Percentiles rank a stretch among this genome's conserved stretches.
phyloP scores from a whole-genome alignment of 2,888 invertebrate genomes.

The Hylaea fasciaria region DNA sequence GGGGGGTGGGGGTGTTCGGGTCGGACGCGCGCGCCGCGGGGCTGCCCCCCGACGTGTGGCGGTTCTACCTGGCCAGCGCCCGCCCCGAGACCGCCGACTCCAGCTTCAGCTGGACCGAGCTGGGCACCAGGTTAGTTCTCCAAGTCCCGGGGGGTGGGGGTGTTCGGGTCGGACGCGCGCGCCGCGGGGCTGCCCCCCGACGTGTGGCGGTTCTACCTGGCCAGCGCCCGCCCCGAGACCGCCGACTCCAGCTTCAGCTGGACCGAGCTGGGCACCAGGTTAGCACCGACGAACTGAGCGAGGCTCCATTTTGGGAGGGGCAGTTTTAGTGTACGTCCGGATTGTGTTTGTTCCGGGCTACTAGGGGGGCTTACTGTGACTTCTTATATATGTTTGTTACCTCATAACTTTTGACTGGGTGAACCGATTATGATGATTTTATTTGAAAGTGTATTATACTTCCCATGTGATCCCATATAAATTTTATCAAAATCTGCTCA shows the following conservation, averaged over 20 bases:
- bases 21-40: constrained; percentile 94
- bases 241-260: constrained; percentile 98
- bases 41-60: constrained; percentile 97
- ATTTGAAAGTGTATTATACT: too few species aligned
- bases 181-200: constrained; percentile 95
- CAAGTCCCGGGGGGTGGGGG: constrained; percentile 97
- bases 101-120: constrained; percentile 97
- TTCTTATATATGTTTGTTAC: too few species aligned
- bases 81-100: constrained; percentile 98
- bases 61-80: constrained; percentile 97
- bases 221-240: constrained; percentile 96
- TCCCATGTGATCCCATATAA: too few species aligned
- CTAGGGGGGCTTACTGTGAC: too few species aligned
- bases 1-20: constrained; percentile 98
- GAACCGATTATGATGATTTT: too few species aligned
- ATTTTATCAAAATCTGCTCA: too few species aligned
- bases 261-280: constrained; percentile 94
- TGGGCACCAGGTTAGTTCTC: constrained; percentile 91
- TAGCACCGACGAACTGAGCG: too few species aligned
- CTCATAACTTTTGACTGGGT: too few species aligned
- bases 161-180: constrained; percentile 97
- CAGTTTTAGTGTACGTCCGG: too few species aligned
- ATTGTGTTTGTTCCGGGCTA: too few species aligned
- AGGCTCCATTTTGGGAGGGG: too few species aligned
- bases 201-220: constrained; percentile 97